phyloP scores from a whole-genome alignment of 2,888 invertebrate genomes.

The Hartigia nigra region DNA sequence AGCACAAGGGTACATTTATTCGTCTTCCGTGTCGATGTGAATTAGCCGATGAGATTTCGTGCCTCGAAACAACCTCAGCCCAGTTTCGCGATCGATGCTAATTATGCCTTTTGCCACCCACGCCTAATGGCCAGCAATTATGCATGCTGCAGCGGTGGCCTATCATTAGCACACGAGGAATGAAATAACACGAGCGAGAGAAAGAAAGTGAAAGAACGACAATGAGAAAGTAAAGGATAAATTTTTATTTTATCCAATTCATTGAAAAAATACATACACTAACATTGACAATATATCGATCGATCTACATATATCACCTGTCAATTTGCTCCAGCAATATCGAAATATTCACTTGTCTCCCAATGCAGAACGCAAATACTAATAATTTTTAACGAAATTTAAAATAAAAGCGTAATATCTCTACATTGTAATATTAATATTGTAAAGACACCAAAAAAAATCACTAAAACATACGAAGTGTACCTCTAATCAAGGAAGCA shows the following conservation, averaged over 20 bases:
- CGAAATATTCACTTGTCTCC: not conserved
- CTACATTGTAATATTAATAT: not conserved
- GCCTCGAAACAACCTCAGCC: constrained; percentile 4
- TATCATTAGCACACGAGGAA: not conserved
- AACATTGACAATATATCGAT: not conserved
- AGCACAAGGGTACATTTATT: constrained; percentile 1
- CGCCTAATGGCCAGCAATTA: not conserved
- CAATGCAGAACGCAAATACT: not conserved
- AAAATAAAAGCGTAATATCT: not conserved
- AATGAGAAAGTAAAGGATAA: not conserved
- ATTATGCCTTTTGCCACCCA: constrained; percentile 21
- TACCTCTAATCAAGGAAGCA: not conserved
- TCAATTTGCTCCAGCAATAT: not conserved
- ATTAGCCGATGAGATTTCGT: not conserved
- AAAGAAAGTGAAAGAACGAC: not conserved
- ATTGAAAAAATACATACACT: not conserved
- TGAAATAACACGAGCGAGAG: not conserved
- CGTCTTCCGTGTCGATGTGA: constrained; percentile 18
- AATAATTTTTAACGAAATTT: not conserved
- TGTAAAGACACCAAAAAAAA: not conserved
- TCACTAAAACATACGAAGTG: not conserved
- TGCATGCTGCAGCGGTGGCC: not conserved
- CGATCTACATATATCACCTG: not conserved
- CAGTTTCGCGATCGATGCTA: constrained; percentile 30
- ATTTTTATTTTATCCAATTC: not conserved